phyloP scores from a whole-genome alignment of 2,113 vertebrate species.

The Datnioides undecimradiatus region DNA sequence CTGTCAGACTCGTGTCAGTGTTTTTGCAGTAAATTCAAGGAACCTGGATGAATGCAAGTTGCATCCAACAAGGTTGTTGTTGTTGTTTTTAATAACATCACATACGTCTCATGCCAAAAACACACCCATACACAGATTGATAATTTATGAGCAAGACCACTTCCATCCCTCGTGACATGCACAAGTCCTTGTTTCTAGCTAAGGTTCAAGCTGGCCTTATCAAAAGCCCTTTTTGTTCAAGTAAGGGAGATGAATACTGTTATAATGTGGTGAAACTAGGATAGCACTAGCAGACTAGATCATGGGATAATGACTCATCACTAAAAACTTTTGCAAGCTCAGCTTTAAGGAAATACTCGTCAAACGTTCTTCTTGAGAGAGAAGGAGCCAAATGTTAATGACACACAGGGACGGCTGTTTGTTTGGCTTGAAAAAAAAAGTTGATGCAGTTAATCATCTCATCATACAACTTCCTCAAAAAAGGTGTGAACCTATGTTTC shows the following conservation, averaged over 20 bases:
- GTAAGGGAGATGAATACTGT: constrained; percentile 27
- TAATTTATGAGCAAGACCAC: constrained; percentile 19
- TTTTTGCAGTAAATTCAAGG: background rate
- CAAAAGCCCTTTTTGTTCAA: constrained; percentile 59
- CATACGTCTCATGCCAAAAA: background rate
- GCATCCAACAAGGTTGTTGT: too few species aligned
- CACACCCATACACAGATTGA: background rate
- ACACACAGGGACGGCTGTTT: constrained; percentile 17
- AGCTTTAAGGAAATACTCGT: constrained; percentile 23
- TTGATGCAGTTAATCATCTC: background rate
- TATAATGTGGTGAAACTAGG: constrained; percentile 30
- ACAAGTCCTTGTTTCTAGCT: constrained; percentile 34
- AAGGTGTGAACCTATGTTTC: background rate
- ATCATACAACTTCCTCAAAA: background rate
- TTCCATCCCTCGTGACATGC: constrained; percentile 58
- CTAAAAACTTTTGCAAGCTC: constrained; percentile 26
- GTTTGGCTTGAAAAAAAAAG: background rate
- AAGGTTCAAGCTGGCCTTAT: constrained; percentile 19
- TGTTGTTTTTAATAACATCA: background rate
- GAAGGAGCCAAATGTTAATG: constrained; percentile 9
- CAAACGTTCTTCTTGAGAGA: background rate
- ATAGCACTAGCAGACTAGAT: constrained; percentile 41
- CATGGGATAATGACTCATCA: constrained; percentile 51
- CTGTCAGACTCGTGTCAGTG: background rate
- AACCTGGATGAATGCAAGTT: background rate